Evolutionary conservation across 1,140 invertebrate species (phyloP), one percentile per base, ranked within the genome.

Genomic region (Reticulitermes speratus): DNA sequence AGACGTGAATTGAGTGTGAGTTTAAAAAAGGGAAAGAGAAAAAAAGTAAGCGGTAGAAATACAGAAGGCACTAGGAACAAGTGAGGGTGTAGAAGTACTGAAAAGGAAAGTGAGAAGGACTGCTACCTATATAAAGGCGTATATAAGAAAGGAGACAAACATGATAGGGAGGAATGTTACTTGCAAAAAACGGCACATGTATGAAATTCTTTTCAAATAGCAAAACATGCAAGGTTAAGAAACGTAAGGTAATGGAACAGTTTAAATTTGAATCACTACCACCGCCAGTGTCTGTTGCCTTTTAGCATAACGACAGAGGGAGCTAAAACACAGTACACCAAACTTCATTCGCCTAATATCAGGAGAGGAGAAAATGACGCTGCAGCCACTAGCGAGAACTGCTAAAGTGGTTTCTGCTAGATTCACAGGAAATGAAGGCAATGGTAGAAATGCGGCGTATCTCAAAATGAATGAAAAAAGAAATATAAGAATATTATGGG

Each of bases 171-270:
- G 7, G 65, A 30, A 14, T 2, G 25, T 75, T 30, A 5, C 2
- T 75, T 75, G 65, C 65, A 75, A 75, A 75, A 75, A 75, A 30
- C n/a, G 65, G n/a, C n/a, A 9, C n/a, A 75, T 75, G 65, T 30
- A 8, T 30, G 0, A 25, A 9, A n/a, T 25, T 25, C 11, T 6
- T 25, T 30, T 75, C 12, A 75, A 75, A 14, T 75, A 75, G 7
- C 6, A 75, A 75, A n/a, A 16, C 21, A 65, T 1, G 19, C 48
- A 65, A 19, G 30, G 65, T 75, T 55, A 75, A 75, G 25, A 75
- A 25, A 75, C n/a, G 7, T 30, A 30, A n/a, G n/a, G 65, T 30
- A 75, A 30, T 75, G 25, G 65, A 75, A 30, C n/a, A n/a, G n/a
- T 25, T 75, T 75, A 75, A n/a, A 75, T 75, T 75, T 75, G 25